Evolutionary conservation across 2,888 invertebrate genomes (phyloP).

Genomic region (Leptinotarsa tumamoca): DNA sequence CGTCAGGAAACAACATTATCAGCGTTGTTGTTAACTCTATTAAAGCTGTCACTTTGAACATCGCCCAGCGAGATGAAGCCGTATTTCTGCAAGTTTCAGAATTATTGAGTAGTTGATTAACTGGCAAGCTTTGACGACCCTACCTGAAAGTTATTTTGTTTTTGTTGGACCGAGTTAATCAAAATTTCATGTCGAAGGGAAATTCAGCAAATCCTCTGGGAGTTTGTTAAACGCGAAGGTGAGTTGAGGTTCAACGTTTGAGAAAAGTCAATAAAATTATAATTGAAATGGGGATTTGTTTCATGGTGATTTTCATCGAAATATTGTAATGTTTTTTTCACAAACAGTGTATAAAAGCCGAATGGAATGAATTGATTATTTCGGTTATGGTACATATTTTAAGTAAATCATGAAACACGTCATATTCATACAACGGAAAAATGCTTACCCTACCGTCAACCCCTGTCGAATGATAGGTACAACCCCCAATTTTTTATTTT

Average conservation of each 20-base stretch:
- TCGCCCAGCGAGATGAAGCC: slow-evolving; percentile 3
- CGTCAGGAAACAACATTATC: slow-evolving; percentile 42
- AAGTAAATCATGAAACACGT: too few species aligned
- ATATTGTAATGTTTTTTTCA: too few species aligned
- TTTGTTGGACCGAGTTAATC: slow-evolving; percentile 6
- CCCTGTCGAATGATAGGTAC: too few species aligned
- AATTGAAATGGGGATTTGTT: too few species aligned
- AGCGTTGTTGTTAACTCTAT: slow-evolving; percentile 43
- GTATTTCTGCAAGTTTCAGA: slow-evolving; percentile 15
- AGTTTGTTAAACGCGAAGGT: neutral
- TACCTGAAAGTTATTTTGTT: slow-evolving; percentile 24
- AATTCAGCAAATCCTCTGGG: slow-evolving; percentile 1
- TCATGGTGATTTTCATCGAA: too few species aligned
- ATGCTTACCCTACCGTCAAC: too few species aligned
- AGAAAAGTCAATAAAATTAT: too few species aligned
- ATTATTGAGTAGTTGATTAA: slow-evolving; percentile 33
- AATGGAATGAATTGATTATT: too few species aligned
- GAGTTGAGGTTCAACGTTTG: neutral
- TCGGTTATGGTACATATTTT: too few species aligned
- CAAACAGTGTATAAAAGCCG: too few species aligned
- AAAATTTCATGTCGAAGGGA: neutral
- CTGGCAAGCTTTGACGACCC: slow-evolving; percentile 20
- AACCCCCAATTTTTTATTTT: too few species aligned
- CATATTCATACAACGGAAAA: too few species aligned
- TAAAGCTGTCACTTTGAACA: slow-evolving; percentile 36